Conservation (phyloP, 2,888 invertebrate species). For the Coleophora deauratella region DNA sequence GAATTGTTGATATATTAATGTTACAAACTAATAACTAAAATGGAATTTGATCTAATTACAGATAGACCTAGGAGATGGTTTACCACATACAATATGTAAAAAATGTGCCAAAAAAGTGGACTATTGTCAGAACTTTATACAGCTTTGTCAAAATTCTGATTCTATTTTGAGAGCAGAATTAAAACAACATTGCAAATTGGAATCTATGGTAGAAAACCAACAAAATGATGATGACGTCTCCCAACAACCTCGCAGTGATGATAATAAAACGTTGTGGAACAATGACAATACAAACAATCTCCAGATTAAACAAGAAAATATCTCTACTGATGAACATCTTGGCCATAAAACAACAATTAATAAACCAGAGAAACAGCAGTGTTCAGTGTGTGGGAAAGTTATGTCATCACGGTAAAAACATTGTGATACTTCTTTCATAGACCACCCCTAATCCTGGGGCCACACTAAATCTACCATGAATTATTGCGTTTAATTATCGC, state of each 20-base stretch:
- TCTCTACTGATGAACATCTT: constrained; percentile 11
- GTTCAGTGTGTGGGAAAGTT: constrained; percentile 67
- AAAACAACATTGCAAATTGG: not conserved
- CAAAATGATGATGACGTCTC: constrained; percentile 4
- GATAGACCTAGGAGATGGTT: constrained; percentile 49
- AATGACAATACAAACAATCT: too few species aligned
- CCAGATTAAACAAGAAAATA: not conserved
- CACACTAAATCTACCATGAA: too few species aligned
- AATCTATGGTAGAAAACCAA: constrained; percentile 11
- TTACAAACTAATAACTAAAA: too few species aligned
- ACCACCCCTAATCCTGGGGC: too few species aligned
- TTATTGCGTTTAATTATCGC: too few species aligned
- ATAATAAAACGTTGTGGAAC: too few species aligned
- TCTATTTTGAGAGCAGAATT: constrained; percentile 29
- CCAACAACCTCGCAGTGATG: too few species aligned
- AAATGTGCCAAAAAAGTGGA: constrained; percentile 42
- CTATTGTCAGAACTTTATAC: constrained; percentile 42
- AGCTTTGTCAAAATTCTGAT: constrained; percentile 44
- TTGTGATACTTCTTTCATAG: too few species aligned
- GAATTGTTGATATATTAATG: too few species aligned
- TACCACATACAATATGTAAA: constrained; percentile 46
- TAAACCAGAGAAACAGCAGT: constrained; percentile 45
- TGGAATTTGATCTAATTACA: constrained; percentile 21
- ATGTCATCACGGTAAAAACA: constrained; percentile 59
- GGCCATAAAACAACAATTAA: constrained; percentile 9